Evolutionary conservation across 1,140 invertebrate genomes (phyloP).

Genomic region (Drosophila bocqueti): DNA sequence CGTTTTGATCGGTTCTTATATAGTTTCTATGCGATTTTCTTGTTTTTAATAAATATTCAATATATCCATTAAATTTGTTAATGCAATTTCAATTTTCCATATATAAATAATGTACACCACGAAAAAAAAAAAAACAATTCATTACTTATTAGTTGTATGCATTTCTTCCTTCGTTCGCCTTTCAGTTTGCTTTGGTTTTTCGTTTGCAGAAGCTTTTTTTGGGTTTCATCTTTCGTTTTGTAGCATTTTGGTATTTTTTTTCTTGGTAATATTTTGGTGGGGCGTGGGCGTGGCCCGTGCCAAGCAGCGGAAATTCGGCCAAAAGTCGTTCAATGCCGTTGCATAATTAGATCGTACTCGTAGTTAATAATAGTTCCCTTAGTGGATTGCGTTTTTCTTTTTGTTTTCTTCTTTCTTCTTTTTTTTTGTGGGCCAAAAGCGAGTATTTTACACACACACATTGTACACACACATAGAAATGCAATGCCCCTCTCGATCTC

Average conservation of each 20-base stretch:
- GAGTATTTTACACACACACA: conserved; percentile 48
- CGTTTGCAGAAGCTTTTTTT: conserved; percentile 41
- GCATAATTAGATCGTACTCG: conserved; percentile 33
- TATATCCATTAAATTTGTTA: conserved; percentile 64
- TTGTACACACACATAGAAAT: conserved; percentile 38
- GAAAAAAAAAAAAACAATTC: conserved; percentile 63
- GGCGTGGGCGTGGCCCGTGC: conserved; percentile 63
- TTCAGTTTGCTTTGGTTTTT: conserved; percentile 19
- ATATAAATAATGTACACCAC: conserved; percentile 75
- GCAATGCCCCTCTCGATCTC: conserved; percentile 19
- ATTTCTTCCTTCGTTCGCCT: conserved; percentile 26
- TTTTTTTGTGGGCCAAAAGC: conserved; percentile 17
- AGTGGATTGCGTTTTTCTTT: conserved; percentile 28
- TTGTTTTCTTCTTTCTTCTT: background rate
- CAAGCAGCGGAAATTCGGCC: conserved; percentile 51
- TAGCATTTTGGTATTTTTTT: conserved; percentile 16
- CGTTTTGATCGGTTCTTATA: conserved; percentile 62
- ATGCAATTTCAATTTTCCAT: conserved; percentile 56
- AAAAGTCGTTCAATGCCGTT: conserved; percentile 34
- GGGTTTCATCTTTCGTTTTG: conserved; percentile 1
- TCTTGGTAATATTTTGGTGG: conserved; percentile 47
- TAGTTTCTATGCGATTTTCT: conserved; percentile 70
- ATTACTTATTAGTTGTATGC: conserved; percentile 54
- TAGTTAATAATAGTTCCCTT: conserved; percentile 42
- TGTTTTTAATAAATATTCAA: conserved; percentile 64